These are phyloP conservation scores for Asbolus verrucosus DNA, from an alignment of 1,140 invertebrate genomes.

Conservation along the genomic window DNA sequence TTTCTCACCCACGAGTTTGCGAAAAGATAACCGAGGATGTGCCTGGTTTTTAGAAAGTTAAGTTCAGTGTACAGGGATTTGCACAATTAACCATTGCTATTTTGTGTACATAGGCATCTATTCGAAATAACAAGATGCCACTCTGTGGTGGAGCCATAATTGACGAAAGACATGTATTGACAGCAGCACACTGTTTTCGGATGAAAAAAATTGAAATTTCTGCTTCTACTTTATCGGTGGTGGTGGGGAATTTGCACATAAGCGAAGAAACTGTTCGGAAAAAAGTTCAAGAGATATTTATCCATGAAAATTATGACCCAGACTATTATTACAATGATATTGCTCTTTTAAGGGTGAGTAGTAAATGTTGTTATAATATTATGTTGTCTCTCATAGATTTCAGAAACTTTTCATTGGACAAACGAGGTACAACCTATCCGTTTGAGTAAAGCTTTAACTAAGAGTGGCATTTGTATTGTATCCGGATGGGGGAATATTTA, in stretches of 20 bases:
- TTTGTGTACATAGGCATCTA: background rate
- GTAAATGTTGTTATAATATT: background rate
- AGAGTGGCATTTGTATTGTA: constrained; percentile 8
- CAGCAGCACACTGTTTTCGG: constrained; percentile 20
- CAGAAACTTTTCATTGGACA: constrained; percentile 3
- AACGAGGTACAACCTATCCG: background rate
- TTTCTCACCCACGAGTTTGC: too few relatives aligned
- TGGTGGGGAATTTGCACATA: constrained; percentile 2
- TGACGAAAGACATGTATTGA: constrained; percentile 22
- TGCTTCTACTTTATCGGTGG: constrained; percentile 4
- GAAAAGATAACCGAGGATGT: too few relatives aligned
- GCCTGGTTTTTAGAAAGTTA: too few relatives aligned
- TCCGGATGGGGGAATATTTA: constrained; percentile 21
- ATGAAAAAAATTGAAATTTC: too few relatives aligned
- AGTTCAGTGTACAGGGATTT: too few relatives aligned
- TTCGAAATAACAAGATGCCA: background rate
- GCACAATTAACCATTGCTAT: too few relatives aligned
- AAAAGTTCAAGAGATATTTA: constrained; percentile 8
- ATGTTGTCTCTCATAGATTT: constrained; percentile 4
- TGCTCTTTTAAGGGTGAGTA: constrained; percentile 11
- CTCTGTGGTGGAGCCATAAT: constrained; percentile 21
- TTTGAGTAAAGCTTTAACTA: background rate
- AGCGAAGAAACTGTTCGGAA: background rate
- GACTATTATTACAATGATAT: constrained; percentile 12
- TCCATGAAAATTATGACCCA: constrained; percentile 7